Evolutionary conservation across 2,888 invertebrate species (phyloP), one percentile per base, ranked within the genome.

Genomic region (Tetanocera ferruginea): DNA sequence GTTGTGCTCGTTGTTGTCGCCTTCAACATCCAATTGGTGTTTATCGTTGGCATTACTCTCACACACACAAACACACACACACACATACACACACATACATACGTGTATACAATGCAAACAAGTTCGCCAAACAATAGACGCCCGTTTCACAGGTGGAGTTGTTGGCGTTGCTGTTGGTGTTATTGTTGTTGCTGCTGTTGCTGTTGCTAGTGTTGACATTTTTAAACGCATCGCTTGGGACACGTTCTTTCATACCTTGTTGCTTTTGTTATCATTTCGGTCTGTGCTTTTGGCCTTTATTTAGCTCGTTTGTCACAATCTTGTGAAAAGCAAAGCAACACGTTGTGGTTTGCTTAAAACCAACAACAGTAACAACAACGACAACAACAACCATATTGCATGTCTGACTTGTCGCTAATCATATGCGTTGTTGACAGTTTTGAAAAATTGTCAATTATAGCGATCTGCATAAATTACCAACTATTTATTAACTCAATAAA

Each of bases 81-180:
- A 52, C 5, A 31, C 31, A 71, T 55, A 31, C 70, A 19, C 5
- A 14, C 72, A 23, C 19, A 28, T 0, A 62, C 62, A 62, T 0
- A 8, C 11, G 34, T 8, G 11, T 19, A 71, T 5, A 28, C 34
- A 34, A 55, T 31, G 71, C 14, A 31, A 55, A 52, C 34, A n/a
- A 67, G 43, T 43, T 55, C 28, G 52, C 28, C 28, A 25, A 71
- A 71, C 71, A 72, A 72, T 72, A 23, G 31, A 57, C 57, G 57
- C 11, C 31, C 37, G 57, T 57, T 37, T 55, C 69, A 82, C 86
- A 85, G 85, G 83, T 85, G 85, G 73, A 43, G 51, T n/a, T 17
- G 31, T 34, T n/a, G 34, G 43, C 43, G 6, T 17, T 31, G 17
- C 14, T 55, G 43, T 70, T 69, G 3, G 31, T 76, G 72, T 62